Percentiles rank a stretch among this genome's conserved stretches.
These are phyloP conservation scores for Naja naja DNA, from an alignment of 2,113 vertebrate genomes.

Conservation along the genomic window DNA sequence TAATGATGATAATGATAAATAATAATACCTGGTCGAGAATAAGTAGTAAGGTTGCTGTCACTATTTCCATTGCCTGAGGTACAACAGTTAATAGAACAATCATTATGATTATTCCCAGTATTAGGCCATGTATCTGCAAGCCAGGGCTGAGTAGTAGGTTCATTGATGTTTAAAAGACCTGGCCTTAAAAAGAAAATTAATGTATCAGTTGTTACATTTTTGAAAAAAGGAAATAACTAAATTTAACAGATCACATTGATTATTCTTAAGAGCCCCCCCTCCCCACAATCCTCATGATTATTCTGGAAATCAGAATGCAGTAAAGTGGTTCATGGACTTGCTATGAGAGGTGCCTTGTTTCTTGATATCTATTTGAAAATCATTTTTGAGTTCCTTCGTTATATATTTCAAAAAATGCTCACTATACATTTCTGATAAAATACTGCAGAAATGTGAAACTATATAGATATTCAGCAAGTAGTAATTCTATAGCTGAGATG, in stretches of 20 bases:
- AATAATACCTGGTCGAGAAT: conserved; percentile 90
- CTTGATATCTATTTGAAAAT: background rate
- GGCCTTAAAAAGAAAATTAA: conserved; percentile 75
- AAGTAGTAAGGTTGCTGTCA: conserved; percentile 93
- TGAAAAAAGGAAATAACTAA: background rate
- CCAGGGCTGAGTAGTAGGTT: conserved; percentile 91
- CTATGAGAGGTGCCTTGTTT: background rate
- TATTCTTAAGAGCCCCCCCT: background rate
- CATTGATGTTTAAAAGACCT: conserved; percentile 94
- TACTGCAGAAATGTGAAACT: background rate
- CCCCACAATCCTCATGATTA: too few relatives aligned
- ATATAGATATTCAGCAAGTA: background rate
- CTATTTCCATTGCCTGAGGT: conserved; percentile 93
- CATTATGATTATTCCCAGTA: conserved; percentile 92
- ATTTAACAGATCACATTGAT: background rate
- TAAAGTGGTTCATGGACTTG: background rate
- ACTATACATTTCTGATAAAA: background rate
- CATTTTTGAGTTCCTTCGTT: background rate
- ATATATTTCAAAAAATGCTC: background rate
- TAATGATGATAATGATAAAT: conserved; percentile 23
- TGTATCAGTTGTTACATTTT: conserved; percentile 21
- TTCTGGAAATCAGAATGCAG: background rate
- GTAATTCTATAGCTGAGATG: background rate
- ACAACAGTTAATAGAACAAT: conserved; percentile 98
- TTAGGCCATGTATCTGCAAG: conserved; percentile 98